Evolutionary conservation across 2,888 invertebrate genomes (phyloP), one percentile per base, ranked within the genome.

Genomic region (Drosophila phalerata): DNA sequence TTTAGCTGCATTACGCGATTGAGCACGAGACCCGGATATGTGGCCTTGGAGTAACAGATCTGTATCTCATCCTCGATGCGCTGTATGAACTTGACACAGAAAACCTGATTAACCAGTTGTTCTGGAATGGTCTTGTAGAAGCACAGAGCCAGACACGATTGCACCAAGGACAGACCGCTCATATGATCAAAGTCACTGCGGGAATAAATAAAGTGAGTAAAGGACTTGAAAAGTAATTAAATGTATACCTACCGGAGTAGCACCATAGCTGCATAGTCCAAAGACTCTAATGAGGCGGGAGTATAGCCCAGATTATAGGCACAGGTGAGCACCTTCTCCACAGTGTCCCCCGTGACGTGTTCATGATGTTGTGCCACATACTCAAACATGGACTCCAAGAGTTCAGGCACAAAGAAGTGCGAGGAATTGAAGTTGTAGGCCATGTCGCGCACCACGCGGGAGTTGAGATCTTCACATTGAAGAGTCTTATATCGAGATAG

Each of bases 1-100:
- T 95, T 95, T 43, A 95, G 88, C 75, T 94, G 93, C 95, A 95
- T 95, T 55, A 95, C 93, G 47, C 91, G 88, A 72, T 93, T 92
- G 13, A 94, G 92, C 3, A 95, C 93, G 72, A 93, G 91, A 22
- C 92, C 90, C 0, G 94, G 94, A 90, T 94, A 94, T 2, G 92
- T 93, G 40, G 93, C 94, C 94, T 93, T 94, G 15, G 93, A 93
- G 82, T 94, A 94, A 78, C 94, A 94, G 66, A 92, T 91, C 49
- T 93, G 91, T 53, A 95, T 92, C 90, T 95, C 95, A 6, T 92
- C 91, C 79, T 95, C 95, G 0, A 95, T 88, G 74, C 93, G 93
- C 74, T 94, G 94, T 77, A 95, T 93, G 85, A 95, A 95, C 58
- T 93, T 93, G 1, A 94, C 93, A 73, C 94, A 94, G 86, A 95